Evolutionary conservation across 2,797 vertebrate genomes (phyloP).

Genomic region (Yasuhikotakia modesta): DNA sequence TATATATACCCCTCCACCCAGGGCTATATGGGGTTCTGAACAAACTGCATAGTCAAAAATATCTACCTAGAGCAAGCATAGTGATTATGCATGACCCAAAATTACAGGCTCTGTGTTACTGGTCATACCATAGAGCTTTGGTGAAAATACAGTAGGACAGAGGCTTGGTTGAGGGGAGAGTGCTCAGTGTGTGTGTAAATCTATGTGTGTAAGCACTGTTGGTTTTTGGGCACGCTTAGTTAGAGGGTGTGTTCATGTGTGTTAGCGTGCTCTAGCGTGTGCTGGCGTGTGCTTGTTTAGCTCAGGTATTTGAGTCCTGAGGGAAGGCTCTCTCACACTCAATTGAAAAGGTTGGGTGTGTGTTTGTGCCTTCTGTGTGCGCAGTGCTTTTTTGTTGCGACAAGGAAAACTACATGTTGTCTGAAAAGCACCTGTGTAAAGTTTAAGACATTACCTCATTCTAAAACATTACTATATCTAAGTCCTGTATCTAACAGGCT

Average conservation of each 20-base stretch:
- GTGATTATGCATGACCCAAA: constrained; percentile 57
- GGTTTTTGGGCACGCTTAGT: constrained; percentile 68
- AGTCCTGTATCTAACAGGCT: constrained; percentile 18
- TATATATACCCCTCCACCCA: constrained; percentile 54
- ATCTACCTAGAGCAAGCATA: constrained; percentile 55
- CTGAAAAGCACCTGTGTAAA: constrained; percentile 48
- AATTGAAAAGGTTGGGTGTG: constrained; percentile 50
- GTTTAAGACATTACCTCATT: constrained; percentile 44
- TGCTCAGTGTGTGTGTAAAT: constrained; percentile 8
- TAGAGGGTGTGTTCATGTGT: constrained; percentile 58
- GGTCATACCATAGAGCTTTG: constrained; percentile 51
- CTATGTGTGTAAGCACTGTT: constrained; percentile 27
- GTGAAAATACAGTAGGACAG: constrained; percentile 52
- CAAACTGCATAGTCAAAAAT: constrained; percentile 57
- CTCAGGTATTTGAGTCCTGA: constrained; percentile 79
- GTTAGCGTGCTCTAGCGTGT: constrained; percentile 65
- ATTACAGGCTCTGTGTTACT: constrained; percentile 56
- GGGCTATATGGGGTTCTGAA: constrained; percentile 53
- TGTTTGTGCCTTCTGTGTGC: constrained; percentile 46
- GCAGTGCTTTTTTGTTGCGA: constrained; percentile 46
- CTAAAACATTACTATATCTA: constrained; percentile 25
- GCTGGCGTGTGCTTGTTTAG: constrained; percentile 71
- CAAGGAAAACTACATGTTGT: constrained; percentile 47
- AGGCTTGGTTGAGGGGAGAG: constrained; percentile 10
- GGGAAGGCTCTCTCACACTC: constrained; percentile 70